Percentiles rank a stretch among this genome's conserved stretches.
phyloP scores from a whole-genome alignment of 2,888 invertebrate genomes.

The Trachelus troglodyta region DNA sequence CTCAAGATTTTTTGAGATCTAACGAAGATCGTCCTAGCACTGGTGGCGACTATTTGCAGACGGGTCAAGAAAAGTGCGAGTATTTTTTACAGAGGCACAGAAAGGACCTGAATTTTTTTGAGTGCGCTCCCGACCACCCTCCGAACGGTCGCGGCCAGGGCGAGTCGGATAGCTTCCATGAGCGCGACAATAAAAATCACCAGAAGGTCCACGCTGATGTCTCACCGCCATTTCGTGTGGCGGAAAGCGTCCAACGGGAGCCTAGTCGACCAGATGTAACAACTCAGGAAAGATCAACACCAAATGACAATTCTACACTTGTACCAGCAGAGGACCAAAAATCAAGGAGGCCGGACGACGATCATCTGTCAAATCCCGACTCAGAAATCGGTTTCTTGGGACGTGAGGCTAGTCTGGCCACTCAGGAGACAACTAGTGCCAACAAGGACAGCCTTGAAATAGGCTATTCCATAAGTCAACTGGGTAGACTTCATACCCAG shows the following conservation, averaged over 20 bases:
- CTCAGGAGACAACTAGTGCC: constrained; percentile 41
- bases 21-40: constrained; percentile 30
- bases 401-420: constrained; percentile 27
- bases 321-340: not conserved
- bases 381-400: constrained; percentile 13
- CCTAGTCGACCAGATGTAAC: not conserved
- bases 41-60: constrained; percentile 34
- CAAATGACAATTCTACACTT: not conserved
- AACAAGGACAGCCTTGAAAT: constrained; percentile 56
- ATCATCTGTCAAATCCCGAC: constrained; percentile 3
- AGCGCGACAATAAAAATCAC: not conserved
- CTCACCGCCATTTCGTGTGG: not conserved
- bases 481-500: constrained; percentile 45
- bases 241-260: not conserved
- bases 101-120: constrained; percentile 44
- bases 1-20: constrained; percentile 34
- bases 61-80: constrained; percentile 49
- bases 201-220: not conserved
- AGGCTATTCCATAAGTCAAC: constrained; percentile 54
- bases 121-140: constrained; percentile 19
- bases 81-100: constrained; percentile 51
- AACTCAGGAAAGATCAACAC: not conserved
- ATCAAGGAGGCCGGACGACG: not conserved
- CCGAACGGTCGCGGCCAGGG: not conserved
- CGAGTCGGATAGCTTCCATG: constrained; percentile 12